Evolutionary conservation across 2,113 vertebrate species (phyloP).

Genomic region (Nothoprocta pentlandii): DNA sequence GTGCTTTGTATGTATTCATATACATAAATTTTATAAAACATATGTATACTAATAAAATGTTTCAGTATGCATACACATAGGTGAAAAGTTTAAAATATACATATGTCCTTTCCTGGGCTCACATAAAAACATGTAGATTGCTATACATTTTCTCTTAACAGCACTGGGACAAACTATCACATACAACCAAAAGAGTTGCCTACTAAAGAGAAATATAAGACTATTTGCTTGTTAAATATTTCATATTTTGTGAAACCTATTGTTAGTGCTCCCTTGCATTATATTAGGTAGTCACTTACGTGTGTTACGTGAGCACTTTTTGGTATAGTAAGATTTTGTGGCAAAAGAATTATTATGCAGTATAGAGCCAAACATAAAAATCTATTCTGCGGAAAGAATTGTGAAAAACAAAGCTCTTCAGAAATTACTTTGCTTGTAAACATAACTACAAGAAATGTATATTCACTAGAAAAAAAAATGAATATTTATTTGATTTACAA

Average conservation of each 20-base stretch:
- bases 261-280: not conserved
- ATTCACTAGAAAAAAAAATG: not conserved
- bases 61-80: not conserved
- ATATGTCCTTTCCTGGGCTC: not conserved
- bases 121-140: fast-evolving
- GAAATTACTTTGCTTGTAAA: not conserved
- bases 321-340: not conserved
- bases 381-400: not conserved
- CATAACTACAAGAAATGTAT: not conserved
- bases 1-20: not conserved
- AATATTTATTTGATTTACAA: not conserved
- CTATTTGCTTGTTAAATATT: not conserved
- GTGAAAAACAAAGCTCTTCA: not conserved
- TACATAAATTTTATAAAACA: not conserved
- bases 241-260: not conserved
- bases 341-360: not conserved
- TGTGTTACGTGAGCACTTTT: not conserved
- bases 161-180: not conserved
- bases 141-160: not conserved
- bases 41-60: not conserved
- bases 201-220: not conserved
- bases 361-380: not conserved
- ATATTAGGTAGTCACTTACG: not conserved
- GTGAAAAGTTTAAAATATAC: not conserved
- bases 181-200: not conserved